Base-by-base conservation (phyloP, 2,888 invertebrate species). In the Drosophila kambysellisi region DNA sequence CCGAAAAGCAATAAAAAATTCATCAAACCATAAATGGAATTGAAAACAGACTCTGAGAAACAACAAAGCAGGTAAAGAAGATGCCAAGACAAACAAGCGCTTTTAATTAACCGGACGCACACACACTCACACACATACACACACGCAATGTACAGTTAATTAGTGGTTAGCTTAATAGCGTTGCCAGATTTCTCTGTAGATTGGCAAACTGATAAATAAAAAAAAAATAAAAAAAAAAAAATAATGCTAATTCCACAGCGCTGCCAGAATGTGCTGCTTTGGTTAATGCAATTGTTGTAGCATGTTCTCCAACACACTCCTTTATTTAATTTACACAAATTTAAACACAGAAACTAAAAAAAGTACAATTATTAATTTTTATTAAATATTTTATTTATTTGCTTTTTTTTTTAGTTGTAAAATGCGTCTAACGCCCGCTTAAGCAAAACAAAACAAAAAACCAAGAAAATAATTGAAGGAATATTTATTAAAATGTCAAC, bases 71-170 rank as follows among this genome's bases (percentile, higher is more conserved):
- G 60, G 66, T 63, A 58, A 76, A 63, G 50, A 77, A 70, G 76
- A 76, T 80, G 76, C 76, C 76, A 62, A 78, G 52, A 74, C 50
- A 77, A 66, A 74, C 83, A 83, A 87, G 87, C 88, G 61, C 32
- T 65, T 65, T 81, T 81, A 87, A 89, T 77, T 74, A 73, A 78
- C 81, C 76, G 70, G 51, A 70, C 70, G 64, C 58, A 20, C 59
- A 60, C 53, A 53, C 50, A 64, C 41, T 52, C 56, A 51, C 60
- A 51, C 48, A 48, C 30, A 32, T 37, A 51, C n/a, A 50, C 20
- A 48, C n/a, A 56, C 39, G 41, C 50, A 54, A 32, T 33, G 41
- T 64, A 58, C 76, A 61, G 80, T 74, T 74, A 79, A 64, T 37
- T 58, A 39, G 51, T 58, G 39, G 59, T 25, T 43, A 20, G 74